Base-by-base conservation (phyloP, 1,140 invertebrate species). In the Camponotus vicinus region DNA sequence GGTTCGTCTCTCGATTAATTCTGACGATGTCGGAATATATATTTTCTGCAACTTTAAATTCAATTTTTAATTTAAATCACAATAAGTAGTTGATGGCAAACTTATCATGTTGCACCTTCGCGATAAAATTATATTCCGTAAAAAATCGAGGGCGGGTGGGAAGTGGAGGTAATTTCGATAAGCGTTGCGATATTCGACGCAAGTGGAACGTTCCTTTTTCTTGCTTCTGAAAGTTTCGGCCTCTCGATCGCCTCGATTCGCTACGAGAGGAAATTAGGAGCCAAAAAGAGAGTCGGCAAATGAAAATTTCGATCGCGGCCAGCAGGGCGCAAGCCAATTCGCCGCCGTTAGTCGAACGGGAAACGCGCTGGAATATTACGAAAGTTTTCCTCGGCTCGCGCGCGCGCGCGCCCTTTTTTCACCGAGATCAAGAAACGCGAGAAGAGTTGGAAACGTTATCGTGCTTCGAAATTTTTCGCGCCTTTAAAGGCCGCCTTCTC, bases 381-480 rank as follows among this genome's bases (percentile, higher is more conserved):
- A 90, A 89, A 90, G 89, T 90, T 90, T 89, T 59, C 8, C 55
- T 71, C 59, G 59, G 34, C 7, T 45, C 69, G 55, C 40, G 18
- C 37, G 11, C 15, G 42, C 32, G 13, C 64, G n/a, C n/a, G 27
- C 13, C 55, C 5, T 21, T 11, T 45, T 59, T 21, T 18, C 27
- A 34, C 49, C 13, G 49, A 9, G 88, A 85, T 87, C 83, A 64
- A 76, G 67, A 66, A 55, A 40, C 21, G 42, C 18, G 21, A 55
- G 61, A 49, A 64, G 64, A 57, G 77, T 64, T 37, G n/a, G 40
- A 21, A 77, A 40, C 64, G 76, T 42, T 63, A 45, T 86, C 71
- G 59, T 63, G 87, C 85, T 42, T 70, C 63, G 34, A 67, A 66
- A 85, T 87, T 89, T 89, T 85, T 90, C 88, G 78, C 80, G 69